These are phyloP conservation scores for Amitus sp. DNA, from an alignment of 2,888 invertebrate genomes.

Conservation along the genomic window DNA sequence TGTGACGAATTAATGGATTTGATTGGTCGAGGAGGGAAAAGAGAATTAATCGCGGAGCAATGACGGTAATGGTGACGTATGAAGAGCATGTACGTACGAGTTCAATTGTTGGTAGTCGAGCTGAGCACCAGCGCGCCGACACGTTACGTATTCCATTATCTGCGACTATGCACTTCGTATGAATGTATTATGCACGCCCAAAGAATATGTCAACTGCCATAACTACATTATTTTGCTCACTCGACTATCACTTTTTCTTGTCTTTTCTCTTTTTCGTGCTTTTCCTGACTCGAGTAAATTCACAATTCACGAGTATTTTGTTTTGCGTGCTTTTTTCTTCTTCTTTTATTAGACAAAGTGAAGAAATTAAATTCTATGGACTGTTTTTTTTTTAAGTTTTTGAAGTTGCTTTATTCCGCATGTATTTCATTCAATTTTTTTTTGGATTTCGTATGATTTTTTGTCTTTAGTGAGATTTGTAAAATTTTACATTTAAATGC, in stretches of 20 bases:
- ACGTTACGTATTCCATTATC: slow-evolving; percentile 51
- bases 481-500: too few species aligned
- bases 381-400: too few species aligned
- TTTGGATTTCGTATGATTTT: too few species aligned
- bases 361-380: too few species aligned
- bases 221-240: too few species aligned
- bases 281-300: background rate
- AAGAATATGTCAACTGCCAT: slow-evolving; percentile 62
- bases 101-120: slow-evolving; percentile 10
- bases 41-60: background rate
- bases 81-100: too few species aligned
- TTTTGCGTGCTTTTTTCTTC: background rate
- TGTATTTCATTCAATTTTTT: too few species aligned
- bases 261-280: background rate
- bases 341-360: too few species aligned
- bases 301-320: background rate
- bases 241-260: slow-evolving; percentile 35
- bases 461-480: too few species aligned
- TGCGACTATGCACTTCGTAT: slow-evolving; percentile 49
- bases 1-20: too few species aligned
- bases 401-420: too few species aligned
- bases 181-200: slow-evolving; percentile 59
- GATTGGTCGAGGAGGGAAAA: background rate
- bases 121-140: slow-evolving; percentile 53
- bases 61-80: background rate